Conservation (phyloP, 2,113 vertebrate genomes). For the Callipepla squamata region DNA sequence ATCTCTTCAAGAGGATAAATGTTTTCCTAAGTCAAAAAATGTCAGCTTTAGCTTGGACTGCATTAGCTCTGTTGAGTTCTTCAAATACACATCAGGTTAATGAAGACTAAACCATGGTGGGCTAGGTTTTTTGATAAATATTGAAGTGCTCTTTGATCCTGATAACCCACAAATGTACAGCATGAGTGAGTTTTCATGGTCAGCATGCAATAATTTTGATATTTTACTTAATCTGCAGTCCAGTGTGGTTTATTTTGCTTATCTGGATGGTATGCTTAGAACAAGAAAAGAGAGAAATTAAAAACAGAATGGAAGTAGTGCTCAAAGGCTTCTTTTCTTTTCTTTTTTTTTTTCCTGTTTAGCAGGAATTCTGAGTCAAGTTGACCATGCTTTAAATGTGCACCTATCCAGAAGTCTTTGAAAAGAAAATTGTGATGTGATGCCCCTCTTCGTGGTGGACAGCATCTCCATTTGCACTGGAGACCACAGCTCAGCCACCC, state of each 20-base stretch:
- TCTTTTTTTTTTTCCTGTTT: conserved; percentile 17
- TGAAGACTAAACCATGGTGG: conserved; percentile 74
- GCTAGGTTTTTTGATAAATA: conserved; percentile 77
- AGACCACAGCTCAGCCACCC: background rate
- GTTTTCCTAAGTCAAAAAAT: conserved; percentile 75
- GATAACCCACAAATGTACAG: conserved; percentile 82
- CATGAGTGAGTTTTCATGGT: conserved; percentile 75
- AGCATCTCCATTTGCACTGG: conserved; percentile 1
- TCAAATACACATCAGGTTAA: conserved; percentile 79
- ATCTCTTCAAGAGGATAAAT: conserved; percentile 79
- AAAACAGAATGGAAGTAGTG: conserved; percentile 57
- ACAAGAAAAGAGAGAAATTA: conserved; percentile 77
- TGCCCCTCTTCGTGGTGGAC: background rate
- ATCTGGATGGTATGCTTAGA: conserved; percentile 71
- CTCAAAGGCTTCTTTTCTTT: background rate
- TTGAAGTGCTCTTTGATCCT: conserved; percentile 76
- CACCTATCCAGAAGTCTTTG: background rate
- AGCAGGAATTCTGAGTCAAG: conserved; percentile 6
- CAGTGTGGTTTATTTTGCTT: conserved; percentile 75
- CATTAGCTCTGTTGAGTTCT: conserved; percentile 74
- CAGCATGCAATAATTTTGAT: conserved; percentile 76
- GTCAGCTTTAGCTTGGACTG: conserved; percentile 65
- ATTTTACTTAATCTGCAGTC: conserved; percentile 75
- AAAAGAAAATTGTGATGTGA: conserved; percentile 28
- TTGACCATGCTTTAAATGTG: conserved; percentile 25